phyloP scores from a whole-genome alignment of 1,140 invertebrate species.

The Calosoma granatense region DNA sequence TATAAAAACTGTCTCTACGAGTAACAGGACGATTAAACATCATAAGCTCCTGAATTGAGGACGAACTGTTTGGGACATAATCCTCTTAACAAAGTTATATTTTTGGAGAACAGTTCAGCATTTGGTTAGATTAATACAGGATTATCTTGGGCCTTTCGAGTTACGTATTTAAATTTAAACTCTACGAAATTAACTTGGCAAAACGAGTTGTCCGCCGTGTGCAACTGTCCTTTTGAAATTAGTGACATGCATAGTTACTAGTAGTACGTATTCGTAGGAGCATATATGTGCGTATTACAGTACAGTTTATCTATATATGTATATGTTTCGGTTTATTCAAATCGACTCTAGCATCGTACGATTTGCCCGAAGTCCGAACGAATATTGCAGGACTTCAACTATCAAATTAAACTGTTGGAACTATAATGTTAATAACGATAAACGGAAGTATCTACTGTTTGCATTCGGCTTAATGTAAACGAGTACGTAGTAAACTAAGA shows the following conservation, averaged over 20 bases:
- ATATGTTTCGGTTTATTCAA: too few species aligned
- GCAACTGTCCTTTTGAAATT: not conserved
- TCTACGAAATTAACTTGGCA: not conserved
- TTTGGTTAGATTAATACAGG: slow-evolving; percentile 6
- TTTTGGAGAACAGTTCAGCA: slow-evolving; percentile 2
- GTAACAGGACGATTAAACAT: not conserved
- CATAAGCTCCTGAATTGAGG: slow-evolving; percentile 7
- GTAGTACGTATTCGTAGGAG: too few species aligned
- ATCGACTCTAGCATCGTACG: too few species aligned
- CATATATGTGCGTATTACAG: too few species aligned
- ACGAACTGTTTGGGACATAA: slow-evolving; percentile 5
- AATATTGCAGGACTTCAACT: too few species aligned
- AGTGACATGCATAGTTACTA: not conserved
- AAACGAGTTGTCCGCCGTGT: not conserved
- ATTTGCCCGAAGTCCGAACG: too few species aligned
- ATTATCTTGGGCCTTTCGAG: not conserved
- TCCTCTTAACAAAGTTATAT: slow-evolving; percentile 8
- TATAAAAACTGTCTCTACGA: not conserved
- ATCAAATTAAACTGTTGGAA: too few species aligned
- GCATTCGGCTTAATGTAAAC: too few species aligned
- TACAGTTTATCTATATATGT: too few species aligned
- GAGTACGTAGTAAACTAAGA: too few species aligned
- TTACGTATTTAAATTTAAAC: not conserved
- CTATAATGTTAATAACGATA: too few species aligned
- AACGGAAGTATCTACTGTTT: too few species aligned